Evolutionary conservation across 1,140 invertebrate species (phyloP).

Genomic region (Drosophila bocki): DNA sequence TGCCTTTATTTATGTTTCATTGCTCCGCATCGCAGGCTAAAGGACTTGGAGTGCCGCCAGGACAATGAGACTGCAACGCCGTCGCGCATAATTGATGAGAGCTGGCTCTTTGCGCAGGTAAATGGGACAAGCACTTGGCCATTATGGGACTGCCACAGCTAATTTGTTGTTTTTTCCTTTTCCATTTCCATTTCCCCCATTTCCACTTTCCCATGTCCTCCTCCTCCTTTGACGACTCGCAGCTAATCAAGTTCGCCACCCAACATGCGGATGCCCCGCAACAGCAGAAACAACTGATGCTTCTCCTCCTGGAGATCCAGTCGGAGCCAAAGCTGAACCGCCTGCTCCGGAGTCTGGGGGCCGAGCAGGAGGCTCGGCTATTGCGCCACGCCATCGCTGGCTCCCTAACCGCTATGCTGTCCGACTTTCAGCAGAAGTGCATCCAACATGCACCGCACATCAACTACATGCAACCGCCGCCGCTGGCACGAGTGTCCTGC

Average conservation of each 20-base stretch:
- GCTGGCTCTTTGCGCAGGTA: slow-evolving; percentile 83
- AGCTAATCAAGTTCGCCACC: slow-evolving; percentile 84
- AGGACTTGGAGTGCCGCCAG: slow-evolving; percentile 66
- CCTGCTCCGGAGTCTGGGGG: slow-evolving; percentile 62
- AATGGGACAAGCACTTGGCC: slow-evolving; percentile 55
- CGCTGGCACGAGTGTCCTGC: slow-evolving; percentile 72
- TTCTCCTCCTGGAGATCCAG: slow-evolving; percentile 75
- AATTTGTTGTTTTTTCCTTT: slow-evolving; percentile 47
- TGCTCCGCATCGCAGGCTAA: slow-evolving; percentile 54
- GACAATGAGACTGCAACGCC: slow-evolving; percentile 59
- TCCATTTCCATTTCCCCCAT: neutral
- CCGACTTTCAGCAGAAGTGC: slow-evolving; percentile 76
- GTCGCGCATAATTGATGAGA: slow-evolving; percentile 83
- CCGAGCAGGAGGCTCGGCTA: slow-evolving; percentile 66
- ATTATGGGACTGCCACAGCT: slow-evolving; percentile 54
- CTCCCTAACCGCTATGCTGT: slow-evolving; percentile 71
- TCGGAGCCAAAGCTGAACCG: slow-evolving; percentile 79
- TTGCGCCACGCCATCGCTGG: slow-evolving; percentile 64
- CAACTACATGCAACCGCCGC: slow-evolving; percentile 82
- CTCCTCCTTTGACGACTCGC: slow-evolving; percentile 20
- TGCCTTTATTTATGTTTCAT: slow-evolving; percentile 64
- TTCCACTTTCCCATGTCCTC: neutral
- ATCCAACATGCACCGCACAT: slow-evolving; percentile 84
- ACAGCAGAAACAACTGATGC: slow-evolving; percentile 71
- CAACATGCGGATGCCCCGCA: slow-evolving; percentile 69